These are phyloP conservation scores for Sarotherodon lohbergeri DNA, from an alignment of 2,113 vertebrate genomes.

Conservation along the genomic window DNA sequence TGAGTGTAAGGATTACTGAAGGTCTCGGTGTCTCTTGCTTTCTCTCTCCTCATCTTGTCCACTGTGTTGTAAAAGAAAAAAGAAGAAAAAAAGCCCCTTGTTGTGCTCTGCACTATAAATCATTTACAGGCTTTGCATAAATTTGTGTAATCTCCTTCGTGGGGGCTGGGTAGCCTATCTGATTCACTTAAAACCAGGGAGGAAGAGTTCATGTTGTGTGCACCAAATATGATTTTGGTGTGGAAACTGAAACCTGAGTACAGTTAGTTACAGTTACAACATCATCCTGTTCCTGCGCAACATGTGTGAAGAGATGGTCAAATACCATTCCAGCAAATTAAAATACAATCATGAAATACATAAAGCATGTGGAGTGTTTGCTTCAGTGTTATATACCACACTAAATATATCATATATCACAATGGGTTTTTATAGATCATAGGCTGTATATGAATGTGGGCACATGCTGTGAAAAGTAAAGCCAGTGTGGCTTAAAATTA, in stretches of 20 bases:
- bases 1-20: constrained; percentile 12
- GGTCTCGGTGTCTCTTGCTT: constrained; percentile 22
- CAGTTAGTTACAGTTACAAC: constrained; percentile 16
- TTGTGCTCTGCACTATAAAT: constrained; percentile 70
- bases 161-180: constrained; percentile 52
- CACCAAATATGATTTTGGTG: not conserved
- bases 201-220: constrained; percentile 1
- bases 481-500: not conserved
- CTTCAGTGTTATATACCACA: not conserved
- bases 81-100: constrained; percentile 49
- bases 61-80: constrained; percentile 43
- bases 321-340: not conserved
- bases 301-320: not conserved
- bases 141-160: constrained; percentile 70
- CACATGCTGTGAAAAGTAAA: not conserved
- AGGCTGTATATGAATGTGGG: not conserved
- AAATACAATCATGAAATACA: not conserved
- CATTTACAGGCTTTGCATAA: constrained; percentile 74
- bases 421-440: not conserved
- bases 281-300: not conserved
- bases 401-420: not conserved
- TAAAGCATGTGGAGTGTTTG: not conserved
- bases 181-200: constrained; percentile 41
- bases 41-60: constrained; percentile 23
- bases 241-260: not conserved